Base-by-base conservation (phyloP, 2,888 invertebrate genomes). In the Hedychridium roseum region DNA sequence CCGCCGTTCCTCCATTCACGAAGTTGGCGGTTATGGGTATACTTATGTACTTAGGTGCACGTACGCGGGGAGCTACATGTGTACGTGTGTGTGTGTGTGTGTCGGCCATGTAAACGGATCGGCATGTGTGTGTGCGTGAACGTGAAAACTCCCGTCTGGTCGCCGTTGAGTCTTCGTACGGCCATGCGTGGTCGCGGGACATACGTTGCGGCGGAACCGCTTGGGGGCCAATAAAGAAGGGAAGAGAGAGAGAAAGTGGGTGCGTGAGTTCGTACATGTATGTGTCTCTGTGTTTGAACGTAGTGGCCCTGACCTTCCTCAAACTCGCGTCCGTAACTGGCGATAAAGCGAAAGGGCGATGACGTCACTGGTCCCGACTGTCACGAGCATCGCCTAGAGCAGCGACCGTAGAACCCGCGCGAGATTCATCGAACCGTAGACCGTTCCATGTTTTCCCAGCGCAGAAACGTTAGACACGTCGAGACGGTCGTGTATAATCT, bases 231-330 rank as follows among this genome's bases (percentile, higher is more conserved):
- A 40, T 44, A 40, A 26, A 34, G 43, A 21, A 35, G 43, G 28
- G 62, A 40, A 39, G 49, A 54, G 51, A 53, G 57, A 57, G n/a
- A n/a, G n/a, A n/a, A n/a, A n/a, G n/a, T n/a, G n/a, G n/a, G n/a
- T n/a, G n/a, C n/a, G n/a, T n/a, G n/a, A n/a, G n/a, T n/a, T n/a
- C n/a, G n/a, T n/a, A n/a, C n/a, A n/a, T n/a, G n/a, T n/a, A n/a
- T n/a, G n/a, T n/a, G n/a, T n/a, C n/a, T n/a, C n/a, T n/a, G n/a
- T n/a, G n/a, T n/a, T n/a, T n/a, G n/a, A n/a, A n/a, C n/a, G n/a
- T n/a, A n/a, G 54, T 68, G 66, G 57, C 73, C 73, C 65, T 73
- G 73, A 74, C 74, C 74, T 73, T 73, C 60, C 67, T 46, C 60
- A 72, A 70, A 60, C 50, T 46, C 50, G 56, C 58, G 56, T 52